Percentiles rank a stretch among this genome's conserved stretches.
Evolutionary conservation across 2,888 invertebrate species (phyloP).

Genomic region (Ramazzottius varieornatus): DNA sequence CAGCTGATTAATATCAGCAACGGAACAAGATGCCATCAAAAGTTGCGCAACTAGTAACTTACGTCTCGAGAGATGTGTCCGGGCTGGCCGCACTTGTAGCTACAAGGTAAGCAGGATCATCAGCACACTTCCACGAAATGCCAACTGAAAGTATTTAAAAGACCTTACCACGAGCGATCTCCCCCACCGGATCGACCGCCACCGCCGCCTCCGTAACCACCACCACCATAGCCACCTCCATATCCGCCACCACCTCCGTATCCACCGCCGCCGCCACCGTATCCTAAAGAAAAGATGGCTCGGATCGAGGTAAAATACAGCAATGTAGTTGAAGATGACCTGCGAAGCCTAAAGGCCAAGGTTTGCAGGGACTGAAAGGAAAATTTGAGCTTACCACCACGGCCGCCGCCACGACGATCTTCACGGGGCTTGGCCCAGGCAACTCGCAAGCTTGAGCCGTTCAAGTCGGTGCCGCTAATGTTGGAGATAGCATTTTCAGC

Average conservation of each 20-base stretch:
- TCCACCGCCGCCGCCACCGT: background rate
- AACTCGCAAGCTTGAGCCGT: background rate
- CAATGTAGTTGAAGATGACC: background rate
- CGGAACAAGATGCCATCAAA: too few relatives aligned
- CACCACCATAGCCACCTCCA: background rate
- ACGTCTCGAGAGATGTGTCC: background rate
- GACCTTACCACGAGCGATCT: background rate
- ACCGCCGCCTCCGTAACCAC: background rate
- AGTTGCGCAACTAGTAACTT: too few relatives aligned
- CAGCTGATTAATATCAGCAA: too few relatives aligned
- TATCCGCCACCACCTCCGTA: background rate
- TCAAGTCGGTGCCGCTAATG: background rate
- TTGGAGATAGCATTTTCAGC: background rate
- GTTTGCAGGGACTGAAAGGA: background rate
- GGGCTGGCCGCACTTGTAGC: background rate
- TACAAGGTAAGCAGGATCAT: too few relatives aligned
- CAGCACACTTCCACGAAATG: too few relatives aligned
- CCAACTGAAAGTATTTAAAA: background rate
- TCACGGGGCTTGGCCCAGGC: constrained; percentile 3
- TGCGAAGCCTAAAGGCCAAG: background rate
- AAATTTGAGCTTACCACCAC: background rate
- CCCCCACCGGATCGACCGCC: background rate
- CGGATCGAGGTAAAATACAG: background rate
- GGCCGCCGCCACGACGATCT: background rate
- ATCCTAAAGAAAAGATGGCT: background rate